Evolutionary conservation across 2,797 vertebrate genomes (phyloP), one percentile per base, ranked within the genome.

Genomic region (Syngnathus rostellatus): DNA sequence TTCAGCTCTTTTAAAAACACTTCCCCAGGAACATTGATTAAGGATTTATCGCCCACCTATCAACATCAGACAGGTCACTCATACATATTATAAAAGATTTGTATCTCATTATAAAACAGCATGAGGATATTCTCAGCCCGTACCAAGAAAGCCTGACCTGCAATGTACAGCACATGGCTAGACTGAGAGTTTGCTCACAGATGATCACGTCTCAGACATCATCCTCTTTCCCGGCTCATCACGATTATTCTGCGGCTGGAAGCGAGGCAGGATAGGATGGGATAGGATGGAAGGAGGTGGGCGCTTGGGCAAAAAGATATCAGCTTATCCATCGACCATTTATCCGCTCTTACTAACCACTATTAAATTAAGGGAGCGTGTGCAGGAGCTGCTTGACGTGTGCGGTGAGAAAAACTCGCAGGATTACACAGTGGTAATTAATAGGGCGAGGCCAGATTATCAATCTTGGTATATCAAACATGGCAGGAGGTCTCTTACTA

Each of bases 361-460:
- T 75, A 85, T 87, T 86, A 79, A 83, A 88, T 87, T 83, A 89
- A 88, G 88, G 77, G 63, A 79, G 77, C 71, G 76, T 73, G 72
- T 37, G 55, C 55, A 14, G 55, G 68, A 57, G 66, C 66, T 64
- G 50, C 75, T 72, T 70, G 67, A 81, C 79, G 79, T 76, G 81
- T 86, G 84, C 55, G 25, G 31, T 58, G 31, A 77, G 82, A 85
- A 87, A 81, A 86, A 75, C 83, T 73, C 68, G 48, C 59, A 72
- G 83, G 88, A 89, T 88, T 85, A 89, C 59, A 72, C 68, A 72
- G 75, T 72, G 68, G 77, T 82, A 82, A 89, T 89, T 90, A 87
- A 88, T 87, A 87, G 71, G 78, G 88, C 87, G 86, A 88, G 78
- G 69, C 79, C 73, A 81, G 82, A 89, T 89, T 88, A 89, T 50